Conservation (phyloP, 2,797 vertebrate genomes). For the Lepus oiostolus region DNA sequence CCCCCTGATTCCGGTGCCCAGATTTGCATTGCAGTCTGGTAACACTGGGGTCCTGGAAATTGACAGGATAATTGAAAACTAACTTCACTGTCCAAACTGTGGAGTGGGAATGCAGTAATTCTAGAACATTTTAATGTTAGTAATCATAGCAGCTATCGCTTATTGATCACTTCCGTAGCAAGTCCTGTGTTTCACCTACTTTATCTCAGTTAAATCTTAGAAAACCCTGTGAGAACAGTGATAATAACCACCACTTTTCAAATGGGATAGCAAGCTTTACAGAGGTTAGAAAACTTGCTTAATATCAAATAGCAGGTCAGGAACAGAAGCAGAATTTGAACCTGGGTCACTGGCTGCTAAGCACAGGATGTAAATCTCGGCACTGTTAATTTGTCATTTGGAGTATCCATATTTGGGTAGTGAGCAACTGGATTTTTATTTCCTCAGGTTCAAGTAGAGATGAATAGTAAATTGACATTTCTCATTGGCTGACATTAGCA, state of each 20-base stretch:
- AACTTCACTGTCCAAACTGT: neutral
- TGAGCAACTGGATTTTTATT: neutral
- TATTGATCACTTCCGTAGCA: neutral
- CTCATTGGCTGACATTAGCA: neutral
- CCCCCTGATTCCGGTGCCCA: neutral
- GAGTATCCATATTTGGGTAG: neutral
- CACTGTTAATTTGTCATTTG: neutral
- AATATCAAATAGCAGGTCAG: neutral
- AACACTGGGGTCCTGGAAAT: neutral
- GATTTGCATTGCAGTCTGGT: neutral
- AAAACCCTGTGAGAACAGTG: neutral
- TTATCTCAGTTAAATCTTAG: neutral
- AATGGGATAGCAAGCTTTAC: too few species aligned
- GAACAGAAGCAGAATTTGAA: neutral
- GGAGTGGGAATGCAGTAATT: neutral
- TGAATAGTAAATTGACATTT: conserved; percentile 18
- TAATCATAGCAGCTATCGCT: neutral
- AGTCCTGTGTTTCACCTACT: neutral
- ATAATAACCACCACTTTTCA: neutral
- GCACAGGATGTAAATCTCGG: neutral
- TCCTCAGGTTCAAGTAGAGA: neutral
- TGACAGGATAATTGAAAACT: neutral
- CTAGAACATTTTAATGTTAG: neutral
- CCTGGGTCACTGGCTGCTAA: neutral
- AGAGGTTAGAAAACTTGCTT: neutral